These are phyloP conservation scores for Keiferia lycopersicella DNA, from an alignment of 2,888 invertebrate genomes.

Conservation along the genomic window DNA sequence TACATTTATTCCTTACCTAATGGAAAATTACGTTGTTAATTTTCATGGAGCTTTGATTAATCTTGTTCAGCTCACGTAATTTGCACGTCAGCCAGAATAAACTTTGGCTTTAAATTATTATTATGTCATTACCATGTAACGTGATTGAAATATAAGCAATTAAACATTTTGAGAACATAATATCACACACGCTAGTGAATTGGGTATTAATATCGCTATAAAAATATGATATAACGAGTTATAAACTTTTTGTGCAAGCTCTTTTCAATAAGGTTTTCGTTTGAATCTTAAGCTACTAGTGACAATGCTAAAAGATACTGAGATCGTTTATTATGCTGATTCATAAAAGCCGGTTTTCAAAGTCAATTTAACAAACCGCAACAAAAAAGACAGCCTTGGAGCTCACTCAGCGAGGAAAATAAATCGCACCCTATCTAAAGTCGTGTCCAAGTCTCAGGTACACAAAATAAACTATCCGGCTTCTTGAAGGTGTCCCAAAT, in stretches of 20 bases:
- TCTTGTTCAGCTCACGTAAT: slow-evolving; percentile 1
- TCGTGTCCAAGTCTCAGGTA: not conserved
- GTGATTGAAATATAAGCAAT: slow-evolving; percentile 2
- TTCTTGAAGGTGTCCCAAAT: slow-evolving; percentile 40
- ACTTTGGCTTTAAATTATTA: slow-evolving; percentile 16
- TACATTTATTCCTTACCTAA: not conserved
- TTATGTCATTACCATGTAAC: slow-evolving; percentile 12
- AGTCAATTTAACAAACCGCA: no score
- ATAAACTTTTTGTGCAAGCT: no score
- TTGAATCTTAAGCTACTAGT: no score
- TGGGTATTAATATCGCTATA: not conserved
- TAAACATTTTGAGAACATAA: not conserved
- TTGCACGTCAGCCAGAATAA: not conserved
- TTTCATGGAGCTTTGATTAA: slow-evolving; percentile 15
- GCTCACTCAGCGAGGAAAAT: no score
- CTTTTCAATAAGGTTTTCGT: no score
- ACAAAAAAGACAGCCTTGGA: no score
- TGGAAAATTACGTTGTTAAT: slow-evolving; percentile 4
- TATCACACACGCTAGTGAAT: not conserved
- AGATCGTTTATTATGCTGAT: no score
- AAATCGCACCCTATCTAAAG: not conserved
- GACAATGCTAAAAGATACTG: no score
- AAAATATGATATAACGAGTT: no score
- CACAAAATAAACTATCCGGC: slow-evolving; percentile 19
- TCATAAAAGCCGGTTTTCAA: no score